Conservation (phyloP, 1,140 invertebrate species). For the Heterodera carotae region DNA sequence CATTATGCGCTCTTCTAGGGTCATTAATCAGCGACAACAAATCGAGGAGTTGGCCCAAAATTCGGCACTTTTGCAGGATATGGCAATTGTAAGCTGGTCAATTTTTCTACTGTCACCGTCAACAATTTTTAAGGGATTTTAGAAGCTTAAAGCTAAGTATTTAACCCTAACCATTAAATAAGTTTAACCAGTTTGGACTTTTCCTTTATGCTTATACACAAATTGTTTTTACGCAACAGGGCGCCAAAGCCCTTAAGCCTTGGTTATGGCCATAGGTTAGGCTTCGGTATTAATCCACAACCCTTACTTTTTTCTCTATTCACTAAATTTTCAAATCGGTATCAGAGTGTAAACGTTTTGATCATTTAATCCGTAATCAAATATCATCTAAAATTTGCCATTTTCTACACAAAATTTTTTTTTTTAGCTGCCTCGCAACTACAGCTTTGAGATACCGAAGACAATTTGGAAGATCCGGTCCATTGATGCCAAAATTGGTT, state of each 20-base stretch:
- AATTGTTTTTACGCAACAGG: no score
- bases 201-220: no score
- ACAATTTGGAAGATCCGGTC: slow-evolving; percentile 92
- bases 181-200: no score
- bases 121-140: no score
- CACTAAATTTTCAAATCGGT: no score
- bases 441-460: slow-evolving; percentile 98
- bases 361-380: no score
- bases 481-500: slow-evolving; percentile 74
- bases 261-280: no score
- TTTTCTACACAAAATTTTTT: no score
- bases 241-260: no score
- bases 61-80: slow-evolving; percentile 30
- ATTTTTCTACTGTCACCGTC: background rate
- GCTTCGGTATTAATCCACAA: slow-evolving; percentile 3
- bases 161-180: no score
- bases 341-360: no score
- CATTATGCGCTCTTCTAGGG: background rate
- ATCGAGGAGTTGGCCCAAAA: slow-evolving; percentile 41
- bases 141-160: no score
- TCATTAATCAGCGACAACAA: slow-evolving; percentile 24
- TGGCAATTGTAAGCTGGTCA: slow-evolving; percentile 32
- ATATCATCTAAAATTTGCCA: background rate
- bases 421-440: slow-evolving; percentile 82
- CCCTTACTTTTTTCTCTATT: slow-evolving; percentile 7